Evolutionary conservation across 2,888 invertebrate genomes (phyloP), one percentile per base, ranked within the genome.

Genomic region (Dolomedes plantarius): DNA sequence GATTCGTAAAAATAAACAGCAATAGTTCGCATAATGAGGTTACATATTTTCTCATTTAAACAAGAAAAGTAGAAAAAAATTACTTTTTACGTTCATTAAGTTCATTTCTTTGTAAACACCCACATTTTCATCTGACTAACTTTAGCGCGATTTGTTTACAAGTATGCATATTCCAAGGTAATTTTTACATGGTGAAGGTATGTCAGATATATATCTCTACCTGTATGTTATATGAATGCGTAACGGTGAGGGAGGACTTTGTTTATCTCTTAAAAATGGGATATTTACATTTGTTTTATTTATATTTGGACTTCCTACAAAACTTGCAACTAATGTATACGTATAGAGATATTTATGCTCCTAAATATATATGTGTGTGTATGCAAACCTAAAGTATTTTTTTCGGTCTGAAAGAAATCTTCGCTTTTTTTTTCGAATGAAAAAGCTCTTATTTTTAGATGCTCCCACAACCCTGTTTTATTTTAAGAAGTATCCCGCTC

Each of bases 361-460:
- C 19, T 23, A 56, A 56, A 56, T 46, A 16, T 13, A 46, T 36
- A 36, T 7, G 36, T 56, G 56, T 36, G 6, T 36, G 6, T 23
- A 23, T 11, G 56, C 16, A 23, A 16, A 23, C 56, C 23, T 56
- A 19, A n/a, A 23, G 5, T 56, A 23, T 56, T 56, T 56, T 23
- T 56, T 23, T 23, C 56, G 3, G 23, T 19, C 23, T 23, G 56
- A 2, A 56, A 56, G 23, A 56, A 56, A 56, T 23, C 23, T 16
- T 5, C 11, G 23, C 23, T 46, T 46, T 46, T 13, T 23, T 19
- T 56, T 56, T n/a, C n/a, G 16, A 56, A 56, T 23, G 23, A 23
- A 56, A 46, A 56, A 23, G 23, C 56, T 56, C 23, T 56, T 56
- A 56, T 56, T 56, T 56, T 56, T 56, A 56, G 56, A 56, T 19